Conservation (phyloP, 1,140 invertebrate genomes). For the Formica selysi region DNA sequence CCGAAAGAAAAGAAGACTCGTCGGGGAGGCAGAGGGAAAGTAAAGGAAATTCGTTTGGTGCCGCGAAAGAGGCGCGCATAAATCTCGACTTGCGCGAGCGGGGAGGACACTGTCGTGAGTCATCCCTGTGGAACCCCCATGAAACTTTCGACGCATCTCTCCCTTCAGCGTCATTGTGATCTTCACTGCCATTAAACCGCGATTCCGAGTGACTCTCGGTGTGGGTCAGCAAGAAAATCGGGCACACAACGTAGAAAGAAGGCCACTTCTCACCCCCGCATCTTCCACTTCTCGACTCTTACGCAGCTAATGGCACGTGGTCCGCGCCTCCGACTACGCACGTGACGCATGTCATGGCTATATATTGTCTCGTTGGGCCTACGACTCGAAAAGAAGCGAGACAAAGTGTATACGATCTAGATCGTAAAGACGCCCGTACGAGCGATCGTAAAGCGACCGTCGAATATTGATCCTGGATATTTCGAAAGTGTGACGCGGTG, state of each 20-base stretch:
- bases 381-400: conserved; percentile 23
- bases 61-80: conserved; percentile 71
- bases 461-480: conserved; percentile 59
- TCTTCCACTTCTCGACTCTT: conserved; percentile 45
- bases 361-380: conserved; percentile 19
- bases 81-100: conserved; percentile 68
- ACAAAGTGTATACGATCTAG: background rate
- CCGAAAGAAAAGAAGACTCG: conserved; percentile 18
- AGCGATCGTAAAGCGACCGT: conserved; percentile 64
- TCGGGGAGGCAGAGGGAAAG: conserved; percentile 17
- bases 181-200: conserved; percentile 74
- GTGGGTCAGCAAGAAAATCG: conserved; percentile 68
- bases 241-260: conserved; percentile 30
- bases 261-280: conserved; percentile 23
- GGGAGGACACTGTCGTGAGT: conserved; percentile 67
- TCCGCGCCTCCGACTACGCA: conserved; percentile 34
- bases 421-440: conserved; percentile 65
- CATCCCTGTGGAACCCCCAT: conserved; percentile 68
- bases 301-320: conserved; percentile 67
- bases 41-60: conserved; percentile 73
- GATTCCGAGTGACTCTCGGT: conserved; percentile 65
- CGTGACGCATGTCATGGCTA: conserved; percentile 62
- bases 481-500: conserved; percentile 43
- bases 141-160: conserved; percentile 70
- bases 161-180: conserved; percentile 53